A percentile compares a stretch with the other conserved stretches of the same genome.
phyloP scores from a whole-genome alignment of 2,888 invertebrate genomes.

The Dermolepida albohirtum region DNA sequence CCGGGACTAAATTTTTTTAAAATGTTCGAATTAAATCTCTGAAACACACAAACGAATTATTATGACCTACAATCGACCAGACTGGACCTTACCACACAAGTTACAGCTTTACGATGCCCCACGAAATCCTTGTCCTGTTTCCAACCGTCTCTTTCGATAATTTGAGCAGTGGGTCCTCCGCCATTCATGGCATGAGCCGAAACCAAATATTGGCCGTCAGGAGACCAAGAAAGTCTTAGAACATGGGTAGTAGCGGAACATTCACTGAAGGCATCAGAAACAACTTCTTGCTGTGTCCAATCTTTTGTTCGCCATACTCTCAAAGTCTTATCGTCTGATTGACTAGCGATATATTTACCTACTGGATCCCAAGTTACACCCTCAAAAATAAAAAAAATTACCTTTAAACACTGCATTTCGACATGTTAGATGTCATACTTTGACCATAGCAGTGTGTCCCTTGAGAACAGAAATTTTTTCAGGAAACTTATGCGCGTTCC shows the following conservation, averaged over 20 bases:
- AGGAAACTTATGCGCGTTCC: slow-evolving; percentile 94
- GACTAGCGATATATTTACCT: slow-evolving; percentile 96
- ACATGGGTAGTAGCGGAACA: slow-evolving; percentile 91
- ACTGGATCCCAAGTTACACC: slow-evolving; percentile 99
- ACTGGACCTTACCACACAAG: slow-evolving; percentile 74
- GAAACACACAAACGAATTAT: slow-evolving; percentile 55
- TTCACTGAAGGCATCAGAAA: slow-evolving; percentile 93
- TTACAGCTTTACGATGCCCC: slow-evolving; percentile 96
- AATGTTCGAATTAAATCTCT: slow-evolving; percentile 93
- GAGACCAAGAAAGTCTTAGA: slow-evolving; percentile 94
- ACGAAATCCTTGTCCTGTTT: slow-evolving; percentile 96
- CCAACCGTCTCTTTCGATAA: slow-evolving; percentile 95
- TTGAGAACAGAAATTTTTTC: slow-evolving; percentile 85
- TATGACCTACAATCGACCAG: too few relatives aligned
- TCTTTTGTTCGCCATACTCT: slow-evolving; percentile 96
- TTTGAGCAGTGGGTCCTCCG: slow-evolving; percentile 96
- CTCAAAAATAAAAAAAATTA: slow-evolving; percentile 53
- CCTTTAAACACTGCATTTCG: too few relatives aligned
- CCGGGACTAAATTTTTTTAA: slow-evolving; percentile 75
- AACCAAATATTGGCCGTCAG: slow-evolving; percentile 96
- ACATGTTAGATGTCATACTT: slow-evolving; percentile 61
- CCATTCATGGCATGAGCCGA: slow-evolving; percentile 99
- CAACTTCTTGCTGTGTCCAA: slow-evolving; percentile 89
- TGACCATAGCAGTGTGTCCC: slow-evolving; percentile 94
- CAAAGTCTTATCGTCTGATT: slow-evolving; percentile 95